Evolutionary conservation across 1,140 invertebrate genomes (phyloP).

Genomic region (Tetramorium simillimum): DNA sequence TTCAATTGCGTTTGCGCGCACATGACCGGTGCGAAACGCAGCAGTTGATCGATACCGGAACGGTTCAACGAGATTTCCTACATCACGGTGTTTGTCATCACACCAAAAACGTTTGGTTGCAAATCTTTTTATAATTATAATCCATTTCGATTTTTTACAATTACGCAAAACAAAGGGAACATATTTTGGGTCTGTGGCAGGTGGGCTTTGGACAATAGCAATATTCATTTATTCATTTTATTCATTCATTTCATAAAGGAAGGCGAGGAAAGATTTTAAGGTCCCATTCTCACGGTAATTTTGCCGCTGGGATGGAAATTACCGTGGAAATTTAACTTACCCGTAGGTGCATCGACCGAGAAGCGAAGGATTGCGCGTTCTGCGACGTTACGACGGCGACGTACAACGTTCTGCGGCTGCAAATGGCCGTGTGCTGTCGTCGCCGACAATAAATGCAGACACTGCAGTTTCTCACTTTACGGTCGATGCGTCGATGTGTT

Average conservation of each 20-base stretch:
- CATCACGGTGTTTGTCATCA: not conserved
- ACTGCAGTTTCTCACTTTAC: conserved; percentile 49
- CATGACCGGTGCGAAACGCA: not conserved
- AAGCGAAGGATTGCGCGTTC: not conserved
- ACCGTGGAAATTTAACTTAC: not conserved
- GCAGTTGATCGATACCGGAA: conserved; percentile 27
- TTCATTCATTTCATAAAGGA: not conserved
- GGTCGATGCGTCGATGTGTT: conserved; percentile 39
- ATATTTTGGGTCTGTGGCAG: not conserved
- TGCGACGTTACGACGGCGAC: not conserved
- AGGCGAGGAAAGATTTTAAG: not conserved
- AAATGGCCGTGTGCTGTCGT: conserved; percentile 29
- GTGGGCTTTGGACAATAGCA: not conserved
- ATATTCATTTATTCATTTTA: no score
- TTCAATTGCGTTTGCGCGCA: conserved; percentile 27
- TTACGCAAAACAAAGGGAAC: not conserved
- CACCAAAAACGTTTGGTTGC: not conserved
- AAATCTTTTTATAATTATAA: not conserved
- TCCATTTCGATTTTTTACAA: not conserved
- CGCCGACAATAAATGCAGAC: conserved; percentile 50
- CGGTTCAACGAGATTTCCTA: conserved; percentile 1
- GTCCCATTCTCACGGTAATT: not conserved
- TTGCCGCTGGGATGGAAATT: not conserved
- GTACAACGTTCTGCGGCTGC: conserved; percentile 25
- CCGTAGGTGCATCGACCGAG: conserved; percentile 36